These are phyloP conservation scores for Condylostylus longicornis DNA, from an alignment of 1,140 invertebrate species.

Conservation along the genomic window DNA sequence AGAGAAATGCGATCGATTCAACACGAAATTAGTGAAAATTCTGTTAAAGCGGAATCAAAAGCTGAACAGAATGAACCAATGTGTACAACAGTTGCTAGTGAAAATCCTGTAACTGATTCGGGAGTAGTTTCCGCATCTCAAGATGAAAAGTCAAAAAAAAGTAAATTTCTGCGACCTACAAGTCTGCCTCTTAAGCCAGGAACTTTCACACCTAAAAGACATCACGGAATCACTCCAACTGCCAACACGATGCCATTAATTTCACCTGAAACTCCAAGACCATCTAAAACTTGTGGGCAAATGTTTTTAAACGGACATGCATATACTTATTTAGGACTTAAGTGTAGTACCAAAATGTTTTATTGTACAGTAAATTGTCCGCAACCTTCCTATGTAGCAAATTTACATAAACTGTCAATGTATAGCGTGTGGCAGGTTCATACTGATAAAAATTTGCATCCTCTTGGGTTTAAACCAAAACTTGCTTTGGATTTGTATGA, in stretches of 20 bases:
- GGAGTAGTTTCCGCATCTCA: not conserved
- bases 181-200: slow-evolving; percentile 67
- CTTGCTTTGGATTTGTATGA: slow-evolving; percentile 54
- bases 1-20: slow-evolving; percentile 33
- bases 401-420: slow-evolving; percentile 87
- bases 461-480: slow-evolving; percentile 50
- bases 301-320: slow-evolving; percentile 79
- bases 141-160: slow-evolving; percentile 25
- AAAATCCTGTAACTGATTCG: not conserved
- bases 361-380: slow-evolving; percentile 86
- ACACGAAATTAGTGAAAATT: no score
- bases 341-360: slow-evolving; percentile 76
- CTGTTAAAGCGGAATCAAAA: no score
- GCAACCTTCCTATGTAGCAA: slow-evolving; percentile 87
- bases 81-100: not conserved
- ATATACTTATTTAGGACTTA: slow-evolving; percentile 80
- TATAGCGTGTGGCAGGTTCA: slow-evolving; percentile 91
- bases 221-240: slow-evolving; percentile 59
- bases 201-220: slow-evolving; percentile 59
- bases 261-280: slow-evolving; percentile 78
- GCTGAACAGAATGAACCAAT: no score
- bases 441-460: slow-evolving; percentile 53
- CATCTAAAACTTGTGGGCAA: slow-evolving; percentile 74
- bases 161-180: slow-evolving; percentile 61
- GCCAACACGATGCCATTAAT: slow-evolving; percentile 61